Evolutionary conservation across 2,888 invertebrate species (phyloP), one percentile per base, ranked within the genome.

Genomic region (Conops quadrifasciatus): DNA sequence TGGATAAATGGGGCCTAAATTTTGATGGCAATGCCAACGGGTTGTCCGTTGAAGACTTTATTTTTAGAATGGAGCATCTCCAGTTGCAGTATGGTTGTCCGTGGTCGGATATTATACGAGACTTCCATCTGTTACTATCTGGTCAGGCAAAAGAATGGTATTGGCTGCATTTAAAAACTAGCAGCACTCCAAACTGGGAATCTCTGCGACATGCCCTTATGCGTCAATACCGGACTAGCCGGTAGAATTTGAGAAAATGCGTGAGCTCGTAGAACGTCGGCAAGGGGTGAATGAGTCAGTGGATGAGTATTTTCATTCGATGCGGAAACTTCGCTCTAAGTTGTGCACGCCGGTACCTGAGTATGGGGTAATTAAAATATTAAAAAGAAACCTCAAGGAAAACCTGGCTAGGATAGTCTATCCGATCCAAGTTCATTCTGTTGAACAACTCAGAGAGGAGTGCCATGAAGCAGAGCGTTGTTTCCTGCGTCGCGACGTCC

Each of bases 61-160:
- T 71, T 56, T 67, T 67, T 16, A 63, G 71, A 13, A 1, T 71
- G 0, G 71, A 67, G 16, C 36, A 58, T 53, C 21, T 72, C 11
- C 68, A 69, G 15, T 13, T 7, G 1, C 51, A 60, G 3, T 65
- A 72, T 26, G 5, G 11, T 3, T 62, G 64, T 2, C 4, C 59
- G 0, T 68, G 69, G 72, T 5, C 58, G 0, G 63, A 72, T 1
- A 45, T 72, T 5, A 24, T 68, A 0, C 43, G 58, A 1, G 59
- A 72, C 11, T 72, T 72, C 19, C 64, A n/a, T n/a, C n/a, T n/a
- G n/a, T n/a, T n/a, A n/a, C n/a, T n/a, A n/a, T n/a, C n/a, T n/a
- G n/a, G n/a, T n/a, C n/a, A n/a, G n/a, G n/a, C n/a, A n/a, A n/a
- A n/a, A n/a, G 64, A 68, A 19, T 71, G 71, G 71, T 63, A 60